phyloP scores from a whole-genome alignment of 2,888 invertebrate genomes.

The Mythimna lalbum region DNA sequence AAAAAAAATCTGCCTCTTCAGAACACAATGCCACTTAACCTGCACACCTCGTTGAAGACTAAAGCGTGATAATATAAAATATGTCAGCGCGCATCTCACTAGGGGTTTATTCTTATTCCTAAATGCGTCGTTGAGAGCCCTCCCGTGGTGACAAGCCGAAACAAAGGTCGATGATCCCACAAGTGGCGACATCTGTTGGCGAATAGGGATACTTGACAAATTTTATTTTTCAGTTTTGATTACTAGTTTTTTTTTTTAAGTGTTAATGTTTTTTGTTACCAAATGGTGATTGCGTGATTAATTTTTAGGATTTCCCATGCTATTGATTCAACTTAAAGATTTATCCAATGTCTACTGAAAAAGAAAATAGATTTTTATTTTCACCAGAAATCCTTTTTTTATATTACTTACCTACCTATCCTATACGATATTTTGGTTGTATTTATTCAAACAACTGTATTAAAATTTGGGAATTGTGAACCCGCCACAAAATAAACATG shows the following conservation, averaged over 20 bases:
- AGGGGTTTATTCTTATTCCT: constrained; percentile 51
- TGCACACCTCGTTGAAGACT: constrained; percentile 14
- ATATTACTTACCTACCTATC: not conserved
- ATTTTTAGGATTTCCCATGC: too few relatives aligned
- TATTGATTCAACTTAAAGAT: too few relatives aligned
- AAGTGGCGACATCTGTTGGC: constrained; percentile 68
- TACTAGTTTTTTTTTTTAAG: not conserved
- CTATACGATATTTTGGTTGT: not conserved
- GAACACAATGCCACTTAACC: constrained; percentile 24
- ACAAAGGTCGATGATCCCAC: constrained; percentile 28
- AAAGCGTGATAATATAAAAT: constrained; percentile 33
- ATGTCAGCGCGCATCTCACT: constrained; percentile 36
- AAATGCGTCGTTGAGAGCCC: constrained; percentile 60
- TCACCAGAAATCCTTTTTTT: not conserved
- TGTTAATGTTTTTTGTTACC: too few relatives aligned
- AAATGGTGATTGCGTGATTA: too few relatives aligned
- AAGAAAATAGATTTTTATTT: not conserved
- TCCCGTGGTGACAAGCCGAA: constrained; percentile 60
- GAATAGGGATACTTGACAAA: constrained; percentile 56
- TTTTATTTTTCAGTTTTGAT: not conserved
- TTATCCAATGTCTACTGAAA: not conserved
- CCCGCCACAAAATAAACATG: too few relatives aligned
- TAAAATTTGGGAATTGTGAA: not conserved
- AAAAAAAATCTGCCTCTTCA: constrained; percentile 25
- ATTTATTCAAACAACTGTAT: not conserved